These are phyloP conservation scores for Phragmatobia fuliginosa DNA, from an alignment of 2,888 invertebrate species.

Conservation along the genomic window DNA sequence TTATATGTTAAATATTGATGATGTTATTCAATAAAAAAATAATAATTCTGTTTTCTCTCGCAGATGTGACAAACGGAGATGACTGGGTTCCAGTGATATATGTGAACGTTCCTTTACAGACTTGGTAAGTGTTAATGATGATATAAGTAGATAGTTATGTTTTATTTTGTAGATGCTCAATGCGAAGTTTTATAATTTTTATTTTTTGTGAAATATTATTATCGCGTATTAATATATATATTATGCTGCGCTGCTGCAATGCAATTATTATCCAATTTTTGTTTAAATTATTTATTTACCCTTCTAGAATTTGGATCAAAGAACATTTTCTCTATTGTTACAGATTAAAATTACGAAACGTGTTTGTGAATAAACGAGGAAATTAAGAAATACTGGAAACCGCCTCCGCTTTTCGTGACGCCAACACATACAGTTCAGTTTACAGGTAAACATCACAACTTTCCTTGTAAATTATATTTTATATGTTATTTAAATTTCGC, in stretches of 20 bases:
- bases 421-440: conserved; percentile 1
- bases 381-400: not conserved
- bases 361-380: not conserved
- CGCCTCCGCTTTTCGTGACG: not conserved
- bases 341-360: conserved; percentile 45
- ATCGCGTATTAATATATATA: conserved; percentile 31
- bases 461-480: conserved; percentile 15
- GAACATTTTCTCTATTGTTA: conserved; percentile 63
- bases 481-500: conserved; percentile 6
- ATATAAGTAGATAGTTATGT: conserved; percentile 23
- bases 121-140: conserved; percentile 41
- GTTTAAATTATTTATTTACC: conserved; percentile 30
- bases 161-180: conserved; percentile 46
- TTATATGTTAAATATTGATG: not conserved
- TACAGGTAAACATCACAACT: conserved; percentile 43
- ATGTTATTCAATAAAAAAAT: not conserved
- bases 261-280: conserved; percentile 40
- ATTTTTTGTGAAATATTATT: conserved; percentile 41
- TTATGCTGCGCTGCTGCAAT: conserved; percentile 57
- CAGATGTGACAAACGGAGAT: conserved; percentile 25
- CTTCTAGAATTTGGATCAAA: conserved; percentile 47
- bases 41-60: not conserved
- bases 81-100: conserved; percentile 8
- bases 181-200: conserved; percentile 49
- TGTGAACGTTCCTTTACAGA: conserved; percentile 9